Conservation (phyloP, 2,888 invertebrate genomes). For the Scrobipalpa atriplicella region DNA sequence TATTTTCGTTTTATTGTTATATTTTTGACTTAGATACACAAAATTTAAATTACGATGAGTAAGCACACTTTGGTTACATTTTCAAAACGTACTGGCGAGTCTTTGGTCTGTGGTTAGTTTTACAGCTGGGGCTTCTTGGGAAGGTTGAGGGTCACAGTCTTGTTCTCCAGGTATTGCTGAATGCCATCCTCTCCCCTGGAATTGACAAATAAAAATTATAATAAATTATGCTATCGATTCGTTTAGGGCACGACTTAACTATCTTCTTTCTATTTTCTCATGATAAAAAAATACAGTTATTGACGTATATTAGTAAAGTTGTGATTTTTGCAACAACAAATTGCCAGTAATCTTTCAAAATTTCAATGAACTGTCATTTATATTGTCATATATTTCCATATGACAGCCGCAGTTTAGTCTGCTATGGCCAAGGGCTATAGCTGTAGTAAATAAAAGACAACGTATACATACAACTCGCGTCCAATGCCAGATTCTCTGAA, state of each 20-base stretch:
- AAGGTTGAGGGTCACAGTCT: slow-evolving; percentile 89
- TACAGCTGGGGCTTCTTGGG: slow-evolving; percentile 71
- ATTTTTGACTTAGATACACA: slow-evolving; percentile 19
- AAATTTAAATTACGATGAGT: slow-evolving; percentile 11
- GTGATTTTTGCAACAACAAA: too few species aligned
- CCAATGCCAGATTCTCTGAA: slow-evolving; percentile 94
- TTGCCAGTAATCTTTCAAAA: too few species aligned
- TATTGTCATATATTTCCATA: too few species aligned
- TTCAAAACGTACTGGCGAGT: slow-evolving; percentile 9
- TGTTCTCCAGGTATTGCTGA: slow-evolving; percentile 89
- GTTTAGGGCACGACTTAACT: too few species aligned
- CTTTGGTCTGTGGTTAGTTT: slow-evolving; percentile 33
- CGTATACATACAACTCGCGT: slow-evolving; percentile 85
- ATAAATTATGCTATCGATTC: too few species aligned
- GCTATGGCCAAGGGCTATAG: too few species aligned
- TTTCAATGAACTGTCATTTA: too few species aligned
- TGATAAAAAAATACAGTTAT: too few species aligned
- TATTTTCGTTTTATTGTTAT: background rate
- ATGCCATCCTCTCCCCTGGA: slow-evolving; percentile 90
- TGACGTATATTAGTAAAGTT: too few species aligned
- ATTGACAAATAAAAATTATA: slow-evolving; percentile 37
- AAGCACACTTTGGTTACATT: slow-evolving; percentile 17
- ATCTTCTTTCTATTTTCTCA: too few species aligned
- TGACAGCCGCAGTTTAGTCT: too few species aligned
- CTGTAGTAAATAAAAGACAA: background rate